Evolutionary conservation across 1,140 invertebrate species (phyloP).

Genomic region (Eriosoma lanigerum): DNA sequence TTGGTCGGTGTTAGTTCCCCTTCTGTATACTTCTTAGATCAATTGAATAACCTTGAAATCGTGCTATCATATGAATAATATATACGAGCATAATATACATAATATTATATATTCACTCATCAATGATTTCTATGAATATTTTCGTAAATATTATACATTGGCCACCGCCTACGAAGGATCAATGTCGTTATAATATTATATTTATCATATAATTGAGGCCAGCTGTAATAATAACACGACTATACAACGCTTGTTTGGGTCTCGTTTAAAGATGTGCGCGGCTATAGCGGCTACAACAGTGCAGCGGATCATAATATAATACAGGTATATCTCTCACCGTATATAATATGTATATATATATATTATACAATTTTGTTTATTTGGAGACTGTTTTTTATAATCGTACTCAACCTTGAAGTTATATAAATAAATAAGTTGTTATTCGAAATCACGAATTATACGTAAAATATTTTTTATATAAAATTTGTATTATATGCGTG

Average conservation of each 20-base stretch:
- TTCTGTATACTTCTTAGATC: background rate
- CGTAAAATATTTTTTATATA: too few relatives aligned
- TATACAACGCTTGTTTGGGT: background rate
- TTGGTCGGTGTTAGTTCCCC: background rate
- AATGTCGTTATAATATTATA: constrained; percentile 3
- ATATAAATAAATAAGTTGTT: too few relatives aligned
- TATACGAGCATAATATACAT: background rate
- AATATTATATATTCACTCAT: background rate
- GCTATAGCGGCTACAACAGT: background rate
- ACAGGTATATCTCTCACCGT: too few relatives aligned
- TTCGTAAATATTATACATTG: background rate
- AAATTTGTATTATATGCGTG: too few relatives aligned
- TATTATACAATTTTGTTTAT: background rate
- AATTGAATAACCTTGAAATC: constrained; percentile 28
- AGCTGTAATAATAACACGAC: background rate
- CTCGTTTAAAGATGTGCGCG: background rate
- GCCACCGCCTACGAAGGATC: constrained; percentile 24
- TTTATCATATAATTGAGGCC: constrained; percentile 26
- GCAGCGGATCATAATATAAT: too few relatives aligned
- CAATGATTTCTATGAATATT: background rate
- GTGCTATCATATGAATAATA: background rate
- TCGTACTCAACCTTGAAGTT: background rate
- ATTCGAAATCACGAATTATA: background rate
- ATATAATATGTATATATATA: too few relatives aligned
- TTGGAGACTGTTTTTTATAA: background rate